Percentiles rank a stretch among this genome's conserved stretches.
These are phyloP conservation scores for Erebia palarica DNA, from an alignment of 2,888 invertebrate species.

Conservation along the genomic window DNA sequence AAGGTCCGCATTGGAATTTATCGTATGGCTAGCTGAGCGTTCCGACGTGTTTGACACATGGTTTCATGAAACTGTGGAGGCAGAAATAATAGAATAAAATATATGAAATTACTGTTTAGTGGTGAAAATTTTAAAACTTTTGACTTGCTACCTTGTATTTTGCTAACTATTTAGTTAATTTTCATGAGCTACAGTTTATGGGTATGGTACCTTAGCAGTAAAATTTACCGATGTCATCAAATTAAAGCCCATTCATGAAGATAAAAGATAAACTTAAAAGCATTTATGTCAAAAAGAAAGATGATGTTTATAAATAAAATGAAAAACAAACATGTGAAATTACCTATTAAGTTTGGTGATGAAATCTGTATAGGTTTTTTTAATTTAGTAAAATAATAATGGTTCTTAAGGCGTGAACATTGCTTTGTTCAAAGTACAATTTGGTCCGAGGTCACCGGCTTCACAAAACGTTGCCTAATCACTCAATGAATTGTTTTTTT, in stretches of 20 bases:
- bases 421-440: slow-evolving; percentile 58
- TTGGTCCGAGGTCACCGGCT: slow-evolving; percentile 71
- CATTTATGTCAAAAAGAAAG: background rate
- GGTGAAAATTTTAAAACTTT: slow-evolving; percentile 21
- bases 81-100: slow-evolving; percentile 62
- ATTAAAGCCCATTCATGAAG: background rate
- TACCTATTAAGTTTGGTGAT: slow-evolving; percentile 27
- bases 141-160: background rate
- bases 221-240: background rate
- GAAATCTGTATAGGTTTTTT: slow-evolving; percentile 33
- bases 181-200: slow-evolving; percentile 48
- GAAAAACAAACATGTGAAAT: background rate
- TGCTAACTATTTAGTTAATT: background rate
- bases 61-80: slow-evolving; percentile 73
- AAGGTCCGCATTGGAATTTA: slow-evolving; percentile 80
- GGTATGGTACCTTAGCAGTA: slow-evolving; percentile 51
- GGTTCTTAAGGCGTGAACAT: slow-evolving; percentile 40
- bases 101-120: slow-evolving; percentile 32
- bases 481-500: slow-evolving; percentile 55
- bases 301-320: slow-evolving; percentile 7
- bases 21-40: slow-evolving; percentile 71
- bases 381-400: slow-evolving; percentile 32
- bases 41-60: slow-evolving; percentile 80
- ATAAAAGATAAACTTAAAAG: background rate
- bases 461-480: slow-evolving; percentile 69